Base-by-base conservation (phyloP, 2,888 invertebrate genomes). In the Galeruca laticollis region DNA sequence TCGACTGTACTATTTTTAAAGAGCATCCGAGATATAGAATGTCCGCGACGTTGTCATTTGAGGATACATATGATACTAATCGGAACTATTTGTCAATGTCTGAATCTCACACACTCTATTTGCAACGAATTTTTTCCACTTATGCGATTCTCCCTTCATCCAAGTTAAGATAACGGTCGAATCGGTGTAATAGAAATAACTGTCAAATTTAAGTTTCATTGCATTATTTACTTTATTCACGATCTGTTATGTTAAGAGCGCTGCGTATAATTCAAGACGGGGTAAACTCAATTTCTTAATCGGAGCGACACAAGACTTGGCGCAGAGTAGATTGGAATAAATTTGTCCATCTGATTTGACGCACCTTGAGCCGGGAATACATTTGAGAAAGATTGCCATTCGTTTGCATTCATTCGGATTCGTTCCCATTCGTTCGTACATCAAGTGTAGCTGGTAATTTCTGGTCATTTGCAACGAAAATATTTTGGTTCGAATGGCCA, bases 251-350 rank as follows among this genome's bases (percentile, higher is more conserved):
- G 63, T 10, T 40, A 76, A 60, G 0, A 63, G 26, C 2, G 62
- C 64, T n/a, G 54, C 76, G 33, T 60, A 64, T 18, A 76, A 60
- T 31, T 75, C 76, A 35, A 76, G 59, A 20, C 72, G 33, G 0
- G 73, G 72, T 10, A 76, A 20, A 11, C 67, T 52, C 10, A 72
- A 31, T 15, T 56, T 59, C 64, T 72, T 73, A 0, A 75, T 9
- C 2, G 76, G 73, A 0, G 81, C 78, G 11, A 81, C 77, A 81
- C n/a, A n/a, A n/a, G n/a, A n/a, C n/a, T n/a, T n/a, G n/a, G n/a
- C n/a, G n/a, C n/a, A n/a, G n/a, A n/a, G 35, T 31, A 82, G 18
- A 35, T 47, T 35, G 26, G 33, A 43, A 15, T 64, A 54, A 13
- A 70, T 47, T 2, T 35, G 54, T 2, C 31, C 37, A 33, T 73